These are phyloP conservation scores for Andrena fulva DNA, from an alignment of 2,888 invertebrate genomes.

Conservation along the genomic window DNA sequence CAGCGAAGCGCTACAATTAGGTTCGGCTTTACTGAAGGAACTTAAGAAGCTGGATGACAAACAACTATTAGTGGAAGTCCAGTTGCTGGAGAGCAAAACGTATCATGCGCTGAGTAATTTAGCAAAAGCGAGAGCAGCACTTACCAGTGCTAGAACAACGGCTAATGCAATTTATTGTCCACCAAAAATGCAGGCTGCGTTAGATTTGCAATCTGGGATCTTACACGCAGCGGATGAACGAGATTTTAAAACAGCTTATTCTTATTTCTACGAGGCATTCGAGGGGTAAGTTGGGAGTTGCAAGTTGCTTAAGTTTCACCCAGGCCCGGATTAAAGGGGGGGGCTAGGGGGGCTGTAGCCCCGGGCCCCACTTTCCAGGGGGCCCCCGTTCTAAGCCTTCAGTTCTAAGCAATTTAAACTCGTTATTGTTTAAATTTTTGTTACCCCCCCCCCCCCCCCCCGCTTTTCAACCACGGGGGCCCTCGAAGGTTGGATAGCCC, in stretches of 20 bases:
- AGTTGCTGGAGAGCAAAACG: slow-evolving; percentile 98
- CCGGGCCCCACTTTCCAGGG: no score
- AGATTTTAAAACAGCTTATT: slow-evolving; percentile 99
- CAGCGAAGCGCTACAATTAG: slow-evolving; percentile 93
- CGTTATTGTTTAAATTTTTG: no score
- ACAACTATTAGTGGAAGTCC: slow-evolving; percentile 98
- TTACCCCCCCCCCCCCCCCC: no score
- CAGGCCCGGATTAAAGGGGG: no score
- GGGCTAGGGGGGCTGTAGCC: no score
- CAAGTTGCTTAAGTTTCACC: neutral
- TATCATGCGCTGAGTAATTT: slow-evolving; percentile 99
- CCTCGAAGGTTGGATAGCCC: no score
- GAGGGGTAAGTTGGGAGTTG: slow-evolving; percentile 90
- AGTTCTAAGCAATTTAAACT: no score
- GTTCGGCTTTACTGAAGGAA: slow-evolving; percentile 95
- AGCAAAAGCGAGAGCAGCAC: slow-evolving; percentile 97
- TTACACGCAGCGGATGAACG: slow-evolving; percentile 99
- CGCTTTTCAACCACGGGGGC: no score
- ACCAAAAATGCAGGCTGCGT: slow-evolving; percentile 98
- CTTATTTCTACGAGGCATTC: slow-evolving; percentile 99
- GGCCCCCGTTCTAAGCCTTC: no score
- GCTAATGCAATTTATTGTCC: slow-evolving; percentile 99
- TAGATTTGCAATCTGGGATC: slow-evolving; percentile 99
- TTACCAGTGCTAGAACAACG: slow-evolving; percentile 99
- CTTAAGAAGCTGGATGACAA: slow-evolving; percentile 99